phyloP scores from a whole-genome alignment of 23 tunicate species.

The Corella eumyota region DNA sequence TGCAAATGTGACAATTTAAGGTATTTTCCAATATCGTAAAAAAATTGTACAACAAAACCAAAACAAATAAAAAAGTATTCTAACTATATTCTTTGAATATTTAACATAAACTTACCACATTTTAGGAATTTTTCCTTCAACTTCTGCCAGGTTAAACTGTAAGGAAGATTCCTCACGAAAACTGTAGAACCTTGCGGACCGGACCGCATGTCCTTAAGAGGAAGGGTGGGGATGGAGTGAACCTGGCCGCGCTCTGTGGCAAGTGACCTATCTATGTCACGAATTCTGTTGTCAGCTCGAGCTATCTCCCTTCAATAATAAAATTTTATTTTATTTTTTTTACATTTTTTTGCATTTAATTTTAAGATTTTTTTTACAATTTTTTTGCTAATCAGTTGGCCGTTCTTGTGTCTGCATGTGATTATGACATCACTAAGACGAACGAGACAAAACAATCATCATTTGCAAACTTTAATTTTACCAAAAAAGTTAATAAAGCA shows the following conservation, averaged over 20 bases:
- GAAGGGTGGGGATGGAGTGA: too few species aligned
- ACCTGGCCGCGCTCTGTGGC: constrained; percentile 41
- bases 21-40: too few species aligned
- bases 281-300: constrained; percentile 54
- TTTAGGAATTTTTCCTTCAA: constrained; percentile 47
- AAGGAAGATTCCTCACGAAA: constrained; percentile 59
- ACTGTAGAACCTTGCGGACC: constrained; percentile 40
- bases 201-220: too few species aligned
- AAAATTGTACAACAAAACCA: too few species aligned
- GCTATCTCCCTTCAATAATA: constrained; percentile 48
- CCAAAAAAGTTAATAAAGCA: too few species aligned
- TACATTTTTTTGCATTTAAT: too few species aligned
- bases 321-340: too few species aligned
- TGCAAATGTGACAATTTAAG: not conserved
- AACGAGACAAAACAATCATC: constrained; percentile 17
- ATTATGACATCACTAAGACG: constrained; percentile 16
- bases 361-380: not conserved
- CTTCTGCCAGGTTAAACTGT: constrained; percentile 55
- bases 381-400: constrained; percentile 12
- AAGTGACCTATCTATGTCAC: constrained; percentile 50
- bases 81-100: too few species aligned
- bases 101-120: constrained; percentile 15
- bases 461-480: constrained; percentile 2
- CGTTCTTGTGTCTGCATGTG: constrained; percentile 24
- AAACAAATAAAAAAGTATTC: too few species aligned